Evolutionary conservation across 2,797 vertebrate genomes (phyloP), one percentile per base, ranked within the genome.

Genomic region (Brotula barbata): DNA sequence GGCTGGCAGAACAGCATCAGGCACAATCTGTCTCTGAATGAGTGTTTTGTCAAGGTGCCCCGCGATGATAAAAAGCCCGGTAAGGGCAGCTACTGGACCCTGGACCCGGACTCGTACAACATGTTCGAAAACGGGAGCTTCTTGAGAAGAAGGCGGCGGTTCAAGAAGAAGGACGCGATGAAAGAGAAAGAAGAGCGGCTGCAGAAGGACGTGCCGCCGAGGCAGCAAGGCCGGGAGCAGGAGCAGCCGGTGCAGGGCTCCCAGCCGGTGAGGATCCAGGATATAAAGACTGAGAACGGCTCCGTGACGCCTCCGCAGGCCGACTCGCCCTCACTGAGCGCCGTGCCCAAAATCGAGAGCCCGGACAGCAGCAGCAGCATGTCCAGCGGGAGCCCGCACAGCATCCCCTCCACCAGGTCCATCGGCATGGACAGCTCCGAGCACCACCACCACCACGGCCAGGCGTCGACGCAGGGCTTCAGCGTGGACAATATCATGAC

Each of bases 401-500:
- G 92, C 79, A 89, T 94, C 87, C 92, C 93, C 0, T 91, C 94
- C 41, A 85, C 79, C 61, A 78, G 94, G 36, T 93, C 95, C 50
- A 91, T 95, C 31, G 91, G 91, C 78, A 84, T 98, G 90, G 96
- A 96, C 59, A 87, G 77, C 68, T 77, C 93, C 1, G 94, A 94
- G 56, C 31, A 33, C 6, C 77, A 85, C 31, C 83, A 75, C 7
- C 75, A 82, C 63, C 92, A 92, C 67, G 78, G 81, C 33, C 93
- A 93, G 83, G 89, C 89, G 68, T 85, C 90, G 10, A 87, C 92
- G 47, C 94, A 94, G 57, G 95, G 95, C 80, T 98, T 98, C 90
- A 97, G 95, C 84, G 96, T 98, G 80, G 96, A 98, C 91, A 97
- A 95, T 89, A 97, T 98, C 89, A 95, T 97, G 94, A 97, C 95